Base-by-base conservation (phyloP, 2,113 vertebrate genomes). In the Lophochroa leadbeateri region DNA sequence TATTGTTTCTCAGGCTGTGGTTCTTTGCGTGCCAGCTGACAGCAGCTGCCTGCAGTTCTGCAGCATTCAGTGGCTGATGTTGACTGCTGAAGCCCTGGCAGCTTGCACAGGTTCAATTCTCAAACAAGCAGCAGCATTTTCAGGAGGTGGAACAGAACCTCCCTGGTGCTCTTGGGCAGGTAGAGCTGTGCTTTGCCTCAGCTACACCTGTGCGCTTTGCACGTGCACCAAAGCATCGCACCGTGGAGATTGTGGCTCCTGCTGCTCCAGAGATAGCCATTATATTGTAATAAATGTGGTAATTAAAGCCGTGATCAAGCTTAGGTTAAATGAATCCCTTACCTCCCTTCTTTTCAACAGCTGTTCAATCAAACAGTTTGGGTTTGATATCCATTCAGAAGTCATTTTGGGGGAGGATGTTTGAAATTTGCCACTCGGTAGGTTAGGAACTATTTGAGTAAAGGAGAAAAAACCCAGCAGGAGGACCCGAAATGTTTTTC, bases 181-280 rank as follows among this genome's bases (percentile, higher is more conserved):
- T 63, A 31, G 35, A 77, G 55, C 67, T 46, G 41, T 1, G 2
- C 41, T 79, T 21, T 74, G 74, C 50, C 24, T 19, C 18, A 3
- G 18, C 24, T n/a, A 12, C 35, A 52, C 33, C 68, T 61, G 53
- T 20, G 13, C 5, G 15, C 71, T 55, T 55, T 43, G 46, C 39
- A 31, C 2, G 0, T 35, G 20, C 6, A 2, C 64, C 2, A 8
- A 39, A 89, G 39, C 77, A 31, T 46, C 1, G 0, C 44, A 7
- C 7, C 4, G 33, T 27, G 29, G 70, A 60, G 58, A 2, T 0
- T 31, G 41, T 46, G 39, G 12, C 19, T 70, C 58, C n/a, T 58
- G 28, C 57, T 68, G 57, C 71, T 80, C 43, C 80, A 46, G 39
- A 65, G 58, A 43, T 21, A 31, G 43, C 71, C 43, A 17, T 35